Conservation (phyloP, 2,797 vertebrate species). For the Hemibagrus guttatus region DNA sequence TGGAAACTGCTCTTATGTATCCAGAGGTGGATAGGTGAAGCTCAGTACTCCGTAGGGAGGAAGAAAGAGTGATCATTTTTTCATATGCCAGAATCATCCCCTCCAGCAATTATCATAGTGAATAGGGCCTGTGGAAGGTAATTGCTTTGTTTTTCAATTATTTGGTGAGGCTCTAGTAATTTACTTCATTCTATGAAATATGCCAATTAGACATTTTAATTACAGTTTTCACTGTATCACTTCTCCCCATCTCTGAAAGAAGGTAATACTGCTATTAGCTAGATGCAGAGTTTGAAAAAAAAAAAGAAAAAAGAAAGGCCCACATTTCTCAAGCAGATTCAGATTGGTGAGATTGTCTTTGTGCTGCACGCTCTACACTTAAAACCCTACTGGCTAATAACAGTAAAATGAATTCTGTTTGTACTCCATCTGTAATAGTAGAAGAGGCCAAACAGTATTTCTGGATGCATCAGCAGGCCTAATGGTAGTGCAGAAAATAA, state of each 20-base stretch:
- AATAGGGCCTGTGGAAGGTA: slow-evolving; percentile 73
- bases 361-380: slow-evolving; percentile 24
- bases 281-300: slow-evolving; percentile 55
- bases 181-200: slow-evolving; percentile 81
- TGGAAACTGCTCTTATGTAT: slow-evolving; percentile 57
- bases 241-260: slow-evolving; percentile 72
- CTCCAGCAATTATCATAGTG: slow-evolving; percentile 76
- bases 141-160: slow-evolving; percentile 84
- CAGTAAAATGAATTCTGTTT: slow-evolving; percentile 49
- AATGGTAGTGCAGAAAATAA: slow-evolving; percentile 38
- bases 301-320: slow-evolving; percentile 46
- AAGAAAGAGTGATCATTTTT: slow-evolving; percentile 74
- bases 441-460: slow-evolving; percentile 42
- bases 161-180: slow-evolving; percentile 79
- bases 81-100: slow-evolving; percentile 72
- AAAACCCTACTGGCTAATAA: slow-evolving; percentile 44
- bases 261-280: slow-evolving; percentile 76
- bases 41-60: slow-evolving; percentile 58
- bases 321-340: slow-evolving; percentile 59
- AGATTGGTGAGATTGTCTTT: slow-evolving; percentile 49
- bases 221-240: slow-evolving; percentile 80
- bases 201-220: slow-evolving; percentile 82
- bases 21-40: slow-evolving; percentile 63
- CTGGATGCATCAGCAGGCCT: slow-evolving; percentile 31
- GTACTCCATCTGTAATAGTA: slow-evolving; percentile 46